A percentile compares a stretch with the other conserved stretches of the same genome.
Evolutionary conservation across 2,888 invertebrate species (phyloP).

Genomic region (Pantelozetes paolii): DNA sequence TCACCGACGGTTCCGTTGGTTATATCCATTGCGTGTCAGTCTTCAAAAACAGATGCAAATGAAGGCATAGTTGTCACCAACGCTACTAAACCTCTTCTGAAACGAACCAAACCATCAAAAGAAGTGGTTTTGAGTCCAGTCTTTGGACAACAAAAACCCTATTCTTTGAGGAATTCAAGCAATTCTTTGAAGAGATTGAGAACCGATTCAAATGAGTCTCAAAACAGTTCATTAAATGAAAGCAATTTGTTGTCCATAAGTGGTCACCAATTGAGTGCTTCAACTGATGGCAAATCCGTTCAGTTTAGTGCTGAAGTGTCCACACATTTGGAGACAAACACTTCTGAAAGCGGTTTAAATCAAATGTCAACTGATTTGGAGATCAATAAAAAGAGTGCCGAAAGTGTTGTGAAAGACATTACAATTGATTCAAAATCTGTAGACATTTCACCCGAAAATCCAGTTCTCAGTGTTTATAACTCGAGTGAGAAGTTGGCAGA

Average conservation of each 20-base stretch:
- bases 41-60: neutral
- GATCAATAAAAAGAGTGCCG: neutral
- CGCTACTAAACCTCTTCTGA: neutral
- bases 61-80: neutral
- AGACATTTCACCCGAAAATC: neutral
- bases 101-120: neutral
- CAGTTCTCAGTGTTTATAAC: neutral
- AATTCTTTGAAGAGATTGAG: neutral
- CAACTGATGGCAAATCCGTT: too few species aligned
- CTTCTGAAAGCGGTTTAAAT: neutral
- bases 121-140: neutral
- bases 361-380: neutral
- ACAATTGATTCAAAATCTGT: neutral
- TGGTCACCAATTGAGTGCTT: neutral
- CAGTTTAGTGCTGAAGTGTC: too few species aligned
- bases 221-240: neutral
- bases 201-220: neutral
- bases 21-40: neutral
- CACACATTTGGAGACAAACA: too few species aligned
- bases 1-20: neutral
- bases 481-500: neutral
- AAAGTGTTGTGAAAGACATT: neutral
- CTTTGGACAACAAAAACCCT: neutral
- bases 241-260: neutral
- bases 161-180: slow-evolving; percentile 13